Conservation (phyloP, 2,888 invertebrate genomes). For the Lithophane leautieri region DNA sequence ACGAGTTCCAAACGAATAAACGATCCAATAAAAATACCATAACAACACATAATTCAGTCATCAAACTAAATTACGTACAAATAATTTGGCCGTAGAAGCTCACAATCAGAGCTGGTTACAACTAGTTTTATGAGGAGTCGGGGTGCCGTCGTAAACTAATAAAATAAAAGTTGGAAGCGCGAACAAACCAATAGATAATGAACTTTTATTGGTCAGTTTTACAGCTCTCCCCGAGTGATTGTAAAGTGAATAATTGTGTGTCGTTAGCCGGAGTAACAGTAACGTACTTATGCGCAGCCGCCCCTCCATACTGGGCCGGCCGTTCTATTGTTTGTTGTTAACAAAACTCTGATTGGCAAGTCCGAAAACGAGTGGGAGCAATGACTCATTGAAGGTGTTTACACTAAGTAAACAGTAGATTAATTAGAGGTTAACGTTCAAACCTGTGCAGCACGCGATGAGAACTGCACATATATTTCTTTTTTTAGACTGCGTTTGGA, state of each 20-base stretch:
- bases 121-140: constrained; percentile 80
- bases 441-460: constrained; percentile 38
- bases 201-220: constrained; percentile 91
- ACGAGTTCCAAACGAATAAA: constrained; percentile 64
- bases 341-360: constrained; percentile 72
- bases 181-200: constrained; percentile 90
- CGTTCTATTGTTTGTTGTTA: constrained; percentile 65
- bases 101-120: constrained; percentile 73
- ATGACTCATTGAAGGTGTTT: constrained; percentile 60
- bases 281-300: constrained; percentile 58
- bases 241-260: constrained; percentile 77
- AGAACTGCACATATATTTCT: background rate
- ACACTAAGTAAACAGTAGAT: constrained; percentile 42
- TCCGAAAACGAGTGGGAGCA: constrained; percentile 62
- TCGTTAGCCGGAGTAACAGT: constrained; percentile 49
- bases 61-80: constrained; percentile 67
- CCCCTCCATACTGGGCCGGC: constrained; percentile 59
- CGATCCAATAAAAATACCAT: constrained; percentile 69
- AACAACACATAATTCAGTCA: constrained; percentile 70
- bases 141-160: constrained; percentile 84
- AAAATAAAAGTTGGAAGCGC: constrained; percentile 89
- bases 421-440: constrained; percentile 30
- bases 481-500: background rate
- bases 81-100: constrained; percentile 66
- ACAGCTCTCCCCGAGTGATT: constrained; percentile 86